Conservation (phyloP, 2,113 vertebrate species). For the Mobula hypostoma region DNA sequence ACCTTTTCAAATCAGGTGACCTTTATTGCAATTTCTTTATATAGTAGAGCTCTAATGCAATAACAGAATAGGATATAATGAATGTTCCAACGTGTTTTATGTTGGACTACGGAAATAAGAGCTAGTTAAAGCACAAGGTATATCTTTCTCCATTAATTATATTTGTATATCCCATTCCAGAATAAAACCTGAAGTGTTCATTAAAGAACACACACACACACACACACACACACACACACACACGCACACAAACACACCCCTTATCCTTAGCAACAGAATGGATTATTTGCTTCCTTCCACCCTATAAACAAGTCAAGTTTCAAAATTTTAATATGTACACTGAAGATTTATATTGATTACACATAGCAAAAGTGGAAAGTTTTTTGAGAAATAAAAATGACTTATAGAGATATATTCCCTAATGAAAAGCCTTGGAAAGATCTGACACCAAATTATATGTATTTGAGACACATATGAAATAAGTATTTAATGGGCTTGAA, state of each 20-base stretch:
- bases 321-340: neutral
- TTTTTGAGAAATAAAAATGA: neutral
- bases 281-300: neutral
- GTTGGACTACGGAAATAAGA: neutral
- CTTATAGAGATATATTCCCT: neutral
- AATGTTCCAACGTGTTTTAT: slow-evolving; percentile 7
- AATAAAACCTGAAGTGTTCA: slow-evolving; percentile 27
- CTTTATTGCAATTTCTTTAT: slow-evolving; percentile 17
- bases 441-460: neutral
- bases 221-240: too few relatives aligned
- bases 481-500: neutral
- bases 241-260: neutral
- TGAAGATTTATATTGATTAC: neutral
- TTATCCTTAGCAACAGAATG: neutral
- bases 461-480: neutral
- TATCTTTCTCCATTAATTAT: slow-evolving; percentile 13
- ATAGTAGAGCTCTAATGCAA: neutral
- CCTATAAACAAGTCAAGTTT: neutral
- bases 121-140: slow-evolving; percentile 20
- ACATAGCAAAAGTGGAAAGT: neutral
- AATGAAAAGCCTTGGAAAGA: neutral
- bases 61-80: slow-evolving; percentile 12
- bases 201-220: neutral
- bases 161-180: neutral
- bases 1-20: slow-evolving; percentile 19